phyloP scores from a whole-genome alignment of 2,797 vertebrate species.

The Discoglossus pictus region DNA sequence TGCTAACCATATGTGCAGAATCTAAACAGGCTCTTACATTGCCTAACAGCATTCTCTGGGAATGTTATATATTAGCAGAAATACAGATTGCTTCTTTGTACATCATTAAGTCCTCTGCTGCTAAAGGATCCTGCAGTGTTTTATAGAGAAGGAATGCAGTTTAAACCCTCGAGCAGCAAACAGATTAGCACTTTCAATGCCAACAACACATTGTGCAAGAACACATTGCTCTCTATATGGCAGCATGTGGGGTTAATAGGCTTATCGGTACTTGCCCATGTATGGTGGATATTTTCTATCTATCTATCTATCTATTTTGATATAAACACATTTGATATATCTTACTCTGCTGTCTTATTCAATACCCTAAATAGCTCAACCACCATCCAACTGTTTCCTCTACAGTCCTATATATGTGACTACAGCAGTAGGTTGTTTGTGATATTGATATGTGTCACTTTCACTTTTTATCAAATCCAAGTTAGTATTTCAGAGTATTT shows the following conservation, averaged over 20 bases:
- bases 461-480: too few species aligned
- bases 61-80: conserved; percentile 5
- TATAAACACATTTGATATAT: too few species aligned
- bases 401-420: too few species aligned
- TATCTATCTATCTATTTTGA: too few species aligned
- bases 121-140: conserved; percentile 5
- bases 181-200: background rate
- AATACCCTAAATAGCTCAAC: too few species aligned
- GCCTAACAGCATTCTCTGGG: background rate
- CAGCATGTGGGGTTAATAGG: background rate
- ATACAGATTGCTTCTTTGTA: conserved; percentile 29
- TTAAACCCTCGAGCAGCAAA: background rate
- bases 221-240: background rate
- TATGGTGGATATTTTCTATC: too few species aligned
- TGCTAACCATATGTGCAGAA: conserved; percentile 8
- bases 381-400: too few species aligned
- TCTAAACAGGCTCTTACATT: background rate
- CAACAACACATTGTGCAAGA: conserved; percentile 1
- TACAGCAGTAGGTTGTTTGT: too few species aligned
- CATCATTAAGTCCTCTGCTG: conserved; percentile 15
- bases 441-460: too few species aligned
- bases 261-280: background rate
- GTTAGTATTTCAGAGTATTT: too few species aligned
- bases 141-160: conserved; percentile 1
- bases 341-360: too few species aligned